Base-by-base conservation (phyloP, 2,113 vertebrate species). In the Mionectes macconnelli region DNA sequence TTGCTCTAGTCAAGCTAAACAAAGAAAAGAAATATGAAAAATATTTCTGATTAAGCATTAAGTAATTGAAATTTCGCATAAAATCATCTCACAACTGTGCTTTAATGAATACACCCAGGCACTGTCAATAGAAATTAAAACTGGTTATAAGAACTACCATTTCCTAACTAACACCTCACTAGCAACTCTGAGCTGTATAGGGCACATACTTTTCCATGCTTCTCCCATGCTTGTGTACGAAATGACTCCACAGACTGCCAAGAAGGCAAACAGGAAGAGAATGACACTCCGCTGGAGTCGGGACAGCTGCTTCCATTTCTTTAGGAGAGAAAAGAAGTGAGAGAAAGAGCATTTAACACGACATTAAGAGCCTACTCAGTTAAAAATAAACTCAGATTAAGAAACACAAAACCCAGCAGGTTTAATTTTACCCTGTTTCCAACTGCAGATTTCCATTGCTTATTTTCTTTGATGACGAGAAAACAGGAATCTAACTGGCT, bases 271-370 rank as follows among this genome's bases (percentile, higher is more conserved):
- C 77, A 99, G 91, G 96, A 99, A 98, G 78, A 99, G 97, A 95
- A 99, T 97, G 50, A 98, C 62, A 25, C 98, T 99, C 49, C 98
- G 98, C 97, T 99, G 99, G 14, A 99, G 95, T n/a, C 99, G 96
- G 18, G 99, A 99, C 95, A 99, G 97, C 95, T 99, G 99, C 96
- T 99, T 99, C 99, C 99, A 99, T 98, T 98, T 99, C 99, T 99
- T 91, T 31, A 70, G 31, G 81, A 96, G 88, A 93, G 50, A 87
- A 49, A 81, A 92, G 4, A 89, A 79, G 70, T 12, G 50, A 85
- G 30, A 88, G 10, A 37, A 78, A 81, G 7, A 90, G 25, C 8
- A 70, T 68, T 95, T 70, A 94, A 67, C 25, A 70, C 0, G 2
- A 55, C 24, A 75, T 52, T 39, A 52, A 78, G 20, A 84, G 53